Base-by-base conservation (phyloP, 2,888 invertebrate species). In the Zygogramma bicolorata region DNA sequence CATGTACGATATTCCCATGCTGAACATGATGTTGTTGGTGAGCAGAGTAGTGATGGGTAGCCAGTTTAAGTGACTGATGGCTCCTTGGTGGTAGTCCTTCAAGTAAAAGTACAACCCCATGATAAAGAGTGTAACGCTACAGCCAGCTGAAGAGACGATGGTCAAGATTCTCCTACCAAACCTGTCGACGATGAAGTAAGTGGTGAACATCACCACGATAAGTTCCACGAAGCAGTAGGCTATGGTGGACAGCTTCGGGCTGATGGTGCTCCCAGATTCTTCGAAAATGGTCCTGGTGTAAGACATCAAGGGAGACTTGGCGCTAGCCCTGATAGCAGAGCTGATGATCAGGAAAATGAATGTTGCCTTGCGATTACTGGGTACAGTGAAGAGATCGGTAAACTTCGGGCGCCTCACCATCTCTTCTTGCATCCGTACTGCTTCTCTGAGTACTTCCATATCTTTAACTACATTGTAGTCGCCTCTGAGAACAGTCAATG, bases 261-360 rank as follows among this genome's bases (percentile, higher is more conserved):
- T 88, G 6, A 88, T 80, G 67, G 86, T 85, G 20, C 85, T 85
- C 3, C 85, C 86, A 0, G 87, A 83, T 29, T 87, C 86, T 22
- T 86, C 76, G 38, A 89, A 85, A 10, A 89, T 86, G 0, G 87
- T 87, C 75, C 92, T 90, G 0, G 91, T 89, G 80, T 92, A 92
- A 5, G 91, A 90, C 0, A 91, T 89, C 20, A 62, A 3, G 1
- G 68, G 61, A 0, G 53, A 38, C 22, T 57, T 68, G 29, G 57
- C 68, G 22, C 34, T 62, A 3, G 62, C 61, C 46, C 57, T 68
- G 31, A 38, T 42, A 22, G 42, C 20, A 5, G 31, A 20, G 18
- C 25, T 20, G 3, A 46, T n/a, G 20, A 67, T 59, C 5, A 67
- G 3, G 29, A 58, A 67, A 20, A 82, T 82, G 13, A 81, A 70